A percentile compares a stretch with the other conserved stretches of the same genome.
Evolutionary conservation across 2,888 invertebrate species (phyloP).

Genomic region (Seira ritae): DNA sequence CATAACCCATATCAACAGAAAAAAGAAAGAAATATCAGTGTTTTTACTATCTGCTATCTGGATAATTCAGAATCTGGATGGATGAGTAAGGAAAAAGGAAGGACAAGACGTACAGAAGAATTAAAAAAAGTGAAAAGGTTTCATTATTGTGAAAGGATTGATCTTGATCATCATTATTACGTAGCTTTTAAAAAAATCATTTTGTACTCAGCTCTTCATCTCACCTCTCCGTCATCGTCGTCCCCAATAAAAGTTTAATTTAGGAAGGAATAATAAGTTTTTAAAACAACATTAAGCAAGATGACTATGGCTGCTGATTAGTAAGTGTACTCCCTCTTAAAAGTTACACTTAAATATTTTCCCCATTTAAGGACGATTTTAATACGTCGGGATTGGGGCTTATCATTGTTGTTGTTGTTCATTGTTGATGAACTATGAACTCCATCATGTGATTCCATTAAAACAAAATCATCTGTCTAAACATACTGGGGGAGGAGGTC

Average conservation of each 20-base stretch:
- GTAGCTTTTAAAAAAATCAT: background rate
- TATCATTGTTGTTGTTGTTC: too few relatives aligned
- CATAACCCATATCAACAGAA: conserved; percentile 4
- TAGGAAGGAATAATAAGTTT: background rate
- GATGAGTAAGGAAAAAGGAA: conserved; percentile 37
- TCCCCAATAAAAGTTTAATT: background rate
- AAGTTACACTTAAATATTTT: background rate
- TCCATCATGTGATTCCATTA: background rate
- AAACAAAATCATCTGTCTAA: too few relatives aligned
- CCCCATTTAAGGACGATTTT: background rate
- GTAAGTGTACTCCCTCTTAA: conserved; percentile 63
- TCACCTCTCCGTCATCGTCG: too few relatives aligned
- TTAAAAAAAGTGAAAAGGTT: background rate
- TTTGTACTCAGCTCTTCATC: background rate
- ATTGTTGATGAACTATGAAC: too few relatives aligned
- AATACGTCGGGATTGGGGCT: too few relatives aligned
- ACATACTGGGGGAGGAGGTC: background rate
- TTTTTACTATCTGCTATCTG: conserved; percentile 5
- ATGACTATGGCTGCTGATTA: conserved; percentile 73
- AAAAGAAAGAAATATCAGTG: background rate
- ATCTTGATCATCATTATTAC: background rate
- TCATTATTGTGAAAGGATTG: background rate
- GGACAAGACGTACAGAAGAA: background rate
- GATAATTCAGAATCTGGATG: conserved; percentile 40
- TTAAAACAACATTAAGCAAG: conserved; percentile 35